Evolutionary conservation across 2,113 vertebrate genomes (phyloP), one percentile per base, ranked within the genome.

Genomic region (Puntigrus tetrazona): DNA sequence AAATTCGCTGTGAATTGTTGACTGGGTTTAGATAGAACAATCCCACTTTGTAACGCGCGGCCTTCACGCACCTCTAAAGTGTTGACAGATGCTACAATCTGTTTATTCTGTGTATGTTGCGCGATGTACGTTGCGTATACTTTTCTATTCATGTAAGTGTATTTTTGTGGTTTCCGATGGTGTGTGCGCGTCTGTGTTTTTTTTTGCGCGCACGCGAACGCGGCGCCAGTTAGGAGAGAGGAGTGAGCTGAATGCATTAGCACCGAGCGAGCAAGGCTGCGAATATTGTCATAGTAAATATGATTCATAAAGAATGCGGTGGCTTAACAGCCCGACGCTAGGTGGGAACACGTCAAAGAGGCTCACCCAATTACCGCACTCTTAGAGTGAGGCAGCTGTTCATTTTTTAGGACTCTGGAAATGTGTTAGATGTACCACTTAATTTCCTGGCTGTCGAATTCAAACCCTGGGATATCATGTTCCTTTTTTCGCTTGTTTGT

Each of bases 321-420:
- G 78, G 85, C 65, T 63, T 78, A 86, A 83, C 85, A 80, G 83
- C 67, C 76, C 27, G 10, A 70, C n/a, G 85, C 13, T 81, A 79
- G 61, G 87, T 89, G 90, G 86, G 85, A 91, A 89, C 85, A 45
- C 82, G 77, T 80, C 84, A 61, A 86, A 90, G 78, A 82, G 59
- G 85, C 43, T 87, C 11, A 43, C 9, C 76, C 83, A 86, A 86
- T 84, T 78, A 61, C 65, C 38, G 55, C 83, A 16, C 63, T 78
- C 73, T 75, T 69, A 67, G 50, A 78, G 36, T 52, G 80, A 61
- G 52, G 78, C 85, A 89, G 87, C 70, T 86, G 84, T 87, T 86
- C 59, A 88, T 81, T n/a, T 70, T 41, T 86, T 70, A 82, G 57
- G 78, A 78, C 81, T 29, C 27, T 47, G 84, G 84, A 80, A 84